phyloP scores from a whole-genome alignment of 2,888 invertebrate species.

The Helleia helle region DNA sequence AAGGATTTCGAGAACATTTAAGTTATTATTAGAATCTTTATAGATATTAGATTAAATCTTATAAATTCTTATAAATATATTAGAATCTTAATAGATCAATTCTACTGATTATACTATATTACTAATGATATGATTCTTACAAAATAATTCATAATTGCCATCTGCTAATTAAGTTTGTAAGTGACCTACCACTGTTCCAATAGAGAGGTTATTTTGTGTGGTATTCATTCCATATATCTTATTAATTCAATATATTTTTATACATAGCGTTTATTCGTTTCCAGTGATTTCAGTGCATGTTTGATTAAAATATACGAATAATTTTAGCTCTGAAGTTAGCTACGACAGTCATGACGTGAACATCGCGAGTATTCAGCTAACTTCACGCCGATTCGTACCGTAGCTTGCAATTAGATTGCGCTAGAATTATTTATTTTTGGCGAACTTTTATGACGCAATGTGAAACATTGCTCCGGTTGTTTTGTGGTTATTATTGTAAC shows the following conservation, averaged over 20 bases:
- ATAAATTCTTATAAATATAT: too few species aligned
- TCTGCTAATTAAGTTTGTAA: constrained; percentile 9
- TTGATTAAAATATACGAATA: background rate
- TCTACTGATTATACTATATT: too few species aligned
- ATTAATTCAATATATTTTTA: constrained; percentile 46
- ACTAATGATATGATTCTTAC: background rate
- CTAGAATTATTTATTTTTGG: constrained; percentile 48
- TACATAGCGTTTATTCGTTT: constrained; percentile 37
- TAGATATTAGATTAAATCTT: too few species aligned
- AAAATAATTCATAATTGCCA: constrained; percentile 1
- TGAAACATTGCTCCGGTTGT: constrained; percentile 54
- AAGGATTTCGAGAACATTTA: too few species aligned
- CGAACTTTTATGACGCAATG: constrained; percentile 39
- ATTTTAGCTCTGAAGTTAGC: constrained; percentile 3
- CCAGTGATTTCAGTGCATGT: constrained; percentile 38
- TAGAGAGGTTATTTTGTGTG: constrained; percentile 66
- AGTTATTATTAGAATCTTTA: too few species aligned
- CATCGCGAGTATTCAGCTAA: background rate
- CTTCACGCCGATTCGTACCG: constrained; percentile 10
- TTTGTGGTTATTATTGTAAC: constrained; percentile 28
- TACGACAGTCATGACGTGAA: background rate
- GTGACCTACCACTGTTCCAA: constrained; percentile 22
- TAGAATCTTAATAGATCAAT: too few species aligned
- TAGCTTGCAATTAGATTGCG: constrained; percentile 68
- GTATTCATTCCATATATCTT: constrained; percentile 62